phyloP scores from a whole-genome alignment of 2,113 vertebrate species.

The Corythaeola cristata region DNA sequence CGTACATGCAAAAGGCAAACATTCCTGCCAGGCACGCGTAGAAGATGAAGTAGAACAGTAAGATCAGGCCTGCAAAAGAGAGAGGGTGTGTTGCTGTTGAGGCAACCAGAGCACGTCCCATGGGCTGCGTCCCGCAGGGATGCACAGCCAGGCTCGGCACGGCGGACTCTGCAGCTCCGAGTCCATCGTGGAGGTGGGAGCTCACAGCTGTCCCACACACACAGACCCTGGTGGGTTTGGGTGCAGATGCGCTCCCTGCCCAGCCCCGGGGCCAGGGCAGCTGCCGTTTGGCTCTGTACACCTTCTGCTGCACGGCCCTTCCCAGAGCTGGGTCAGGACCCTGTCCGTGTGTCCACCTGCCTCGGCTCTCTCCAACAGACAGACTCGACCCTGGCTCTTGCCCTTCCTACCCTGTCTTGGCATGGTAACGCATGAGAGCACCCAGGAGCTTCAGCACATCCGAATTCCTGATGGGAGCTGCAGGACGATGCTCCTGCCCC shows the following conservation, averaged over 20 bases:
- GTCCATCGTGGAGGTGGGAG: neutral
- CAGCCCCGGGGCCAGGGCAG: fast-evolving
- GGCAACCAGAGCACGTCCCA: neutral
- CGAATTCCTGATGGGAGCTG: neutral
- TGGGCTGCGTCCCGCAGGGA: neutral
- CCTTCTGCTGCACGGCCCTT: neutral
- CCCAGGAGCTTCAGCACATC: neutral
- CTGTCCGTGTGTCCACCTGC: neutral
- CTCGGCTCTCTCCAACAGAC: fast-evolving
- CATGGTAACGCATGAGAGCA: fast-evolving
- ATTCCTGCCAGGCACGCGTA: constrained; percentile 91
- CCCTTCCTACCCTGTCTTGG: neutral
- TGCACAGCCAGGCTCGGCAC: neutral
- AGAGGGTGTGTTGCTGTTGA: neutral
- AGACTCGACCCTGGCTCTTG: neutral
- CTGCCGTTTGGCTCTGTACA: neutral
- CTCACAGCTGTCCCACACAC: neutral
- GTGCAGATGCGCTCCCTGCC: neutral
- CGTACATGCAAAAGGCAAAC: constrained; percentile 91
- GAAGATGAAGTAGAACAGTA: constrained; percentile 90
- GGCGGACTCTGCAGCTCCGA: neutral
- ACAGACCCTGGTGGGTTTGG: neutral
- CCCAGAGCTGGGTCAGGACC: neutral
- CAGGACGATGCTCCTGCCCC: fast-evolving
- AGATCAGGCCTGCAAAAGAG: constrained; percentile 84